A percentile compares a stretch with the other conserved stretches of the same genome.
Conservation (phyloP, 1,140 invertebrate genomes). For the Nebria ingens region DNA sequence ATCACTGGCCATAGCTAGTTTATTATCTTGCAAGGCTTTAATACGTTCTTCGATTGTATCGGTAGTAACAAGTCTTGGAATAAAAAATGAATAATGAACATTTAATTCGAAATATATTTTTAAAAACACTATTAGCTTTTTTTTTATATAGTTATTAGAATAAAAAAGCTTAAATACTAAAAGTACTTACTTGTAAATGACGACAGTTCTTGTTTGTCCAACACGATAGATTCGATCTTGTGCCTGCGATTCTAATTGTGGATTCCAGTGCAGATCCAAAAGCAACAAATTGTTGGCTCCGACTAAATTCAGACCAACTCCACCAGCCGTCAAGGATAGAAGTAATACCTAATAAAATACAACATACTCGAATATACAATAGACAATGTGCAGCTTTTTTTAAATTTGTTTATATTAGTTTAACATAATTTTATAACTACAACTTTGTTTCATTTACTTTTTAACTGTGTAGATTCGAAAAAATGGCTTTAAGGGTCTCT, state of each 20-base stretch:
- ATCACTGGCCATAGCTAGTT: slow-evolving; percentile 65
- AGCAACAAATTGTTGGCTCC: slow-evolving; percentile 85
- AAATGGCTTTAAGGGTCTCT: not conserved
- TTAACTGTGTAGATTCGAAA: not conserved
- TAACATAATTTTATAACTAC: not conserved
- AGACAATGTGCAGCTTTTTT: not conserved
- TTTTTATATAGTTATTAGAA: slow-evolving; percentile 9
- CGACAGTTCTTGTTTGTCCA: slow-evolving; percentile 71
- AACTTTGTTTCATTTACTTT: not conserved
- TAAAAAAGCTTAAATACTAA: too few relatives aligned
- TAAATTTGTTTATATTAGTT: slow-evolving; percentile 14
- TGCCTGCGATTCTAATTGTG: slow-evolving; percentile 83
- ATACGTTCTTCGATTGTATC: slow-evolving; percentile 83
- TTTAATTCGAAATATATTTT: not conserved
- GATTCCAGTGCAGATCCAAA: slow-evolving; percentile 92
- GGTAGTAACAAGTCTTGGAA: slow-evolving; percentile 68
- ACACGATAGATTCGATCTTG: slow-evolving; percentile 86
- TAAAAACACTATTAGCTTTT: slow-evolving; percentile 15
- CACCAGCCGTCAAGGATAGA: slow-evolving; percentile 78
- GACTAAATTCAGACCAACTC: slow-evolving; percentile 82
- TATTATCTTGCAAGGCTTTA: slow-evolving; percentile 63
- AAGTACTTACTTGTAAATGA: slow-evolving; percentile 64
- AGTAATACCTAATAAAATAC: slow-evolving; percentile 51
- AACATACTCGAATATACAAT: not conserved
- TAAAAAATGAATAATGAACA: slow-evolving; percentile 20